Evolutionary conservation across 2,113 vertebrate genomes (phyloP).

Genomic region (Dermatemys mawii): DNA sequence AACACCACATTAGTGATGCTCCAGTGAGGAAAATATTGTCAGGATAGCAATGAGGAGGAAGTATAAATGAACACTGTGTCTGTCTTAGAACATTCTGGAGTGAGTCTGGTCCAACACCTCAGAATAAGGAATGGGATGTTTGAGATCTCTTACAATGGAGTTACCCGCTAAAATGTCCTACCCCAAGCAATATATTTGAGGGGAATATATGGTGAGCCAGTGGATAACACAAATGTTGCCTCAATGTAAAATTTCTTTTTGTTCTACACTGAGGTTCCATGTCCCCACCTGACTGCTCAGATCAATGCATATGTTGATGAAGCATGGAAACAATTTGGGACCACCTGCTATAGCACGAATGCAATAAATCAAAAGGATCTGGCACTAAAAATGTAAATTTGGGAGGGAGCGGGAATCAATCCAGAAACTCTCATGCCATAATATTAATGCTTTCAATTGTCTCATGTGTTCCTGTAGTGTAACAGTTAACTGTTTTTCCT

Average conservation of each 20-base stretch:
- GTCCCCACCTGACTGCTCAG: constrained; percentile 22
- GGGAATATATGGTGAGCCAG: constrained; percentile 12
- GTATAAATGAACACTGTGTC: not conserved
- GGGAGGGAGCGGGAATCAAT: not conserved
- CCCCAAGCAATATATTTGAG: constrained; percentile 32
- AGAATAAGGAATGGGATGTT: not conserved
- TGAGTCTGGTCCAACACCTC: not conserved
- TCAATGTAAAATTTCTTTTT: constrained; percentile 10
- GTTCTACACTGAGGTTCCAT: not conserved
- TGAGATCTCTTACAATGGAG: not conserved
- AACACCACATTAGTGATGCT: not conserved
- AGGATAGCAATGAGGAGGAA: not conserved
- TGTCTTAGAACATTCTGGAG: not conserved
- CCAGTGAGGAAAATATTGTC: not conserved
- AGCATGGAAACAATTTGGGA: constrained; percentile 67
- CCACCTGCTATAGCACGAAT: constrained; percentile 32
- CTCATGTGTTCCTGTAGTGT: constrained; percentile 12
- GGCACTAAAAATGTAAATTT: constrained; percentile 42
- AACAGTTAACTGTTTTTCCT: not conserved
- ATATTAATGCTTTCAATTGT: not conserved
- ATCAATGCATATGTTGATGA: constrained; percentile 40
- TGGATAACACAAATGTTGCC: not conserved
- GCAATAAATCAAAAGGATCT: constrained; percentile 26
- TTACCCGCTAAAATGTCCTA: not conserved
- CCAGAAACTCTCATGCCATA: constrained; percentile 1